Percentiles rank a stretch among this genome's conserved stretches.
phyloP scores from a whole-genome alignment of 1,140 invertebrate genomes.

The Hylyphantes graminicola region DNA sequence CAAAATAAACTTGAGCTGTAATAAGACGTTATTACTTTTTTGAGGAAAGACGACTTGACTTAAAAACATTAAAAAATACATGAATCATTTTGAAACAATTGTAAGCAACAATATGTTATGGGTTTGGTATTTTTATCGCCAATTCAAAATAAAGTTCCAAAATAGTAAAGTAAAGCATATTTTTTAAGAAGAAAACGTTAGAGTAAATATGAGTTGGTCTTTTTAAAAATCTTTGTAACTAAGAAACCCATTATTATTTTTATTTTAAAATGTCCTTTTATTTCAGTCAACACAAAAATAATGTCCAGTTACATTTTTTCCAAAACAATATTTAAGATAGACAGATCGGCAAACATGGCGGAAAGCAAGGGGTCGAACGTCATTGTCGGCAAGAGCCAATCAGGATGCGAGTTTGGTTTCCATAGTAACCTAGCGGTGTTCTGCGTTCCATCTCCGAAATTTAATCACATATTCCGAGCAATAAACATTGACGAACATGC shows the following conservation, averaged over 20 bases:
- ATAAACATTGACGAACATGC: slow-evolving; percentile 59
- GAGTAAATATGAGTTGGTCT: too few relatives aligned
- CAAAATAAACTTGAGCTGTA: slow-evolving; percentile 43
- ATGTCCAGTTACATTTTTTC: too few relatives aligned
- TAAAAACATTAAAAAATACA: slow-evolving; percentile 39
- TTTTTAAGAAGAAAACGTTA: too few relatives aligned
- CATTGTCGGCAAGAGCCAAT: slow-evolving; percentile 55
- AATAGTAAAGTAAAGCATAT: too few relatives aligned
- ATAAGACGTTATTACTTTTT: slow-evolving; percentile 57
- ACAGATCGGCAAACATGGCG: slow-evolving; percentile 56
- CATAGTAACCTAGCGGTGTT: slow-evolving; percentile 42
- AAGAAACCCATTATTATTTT: too few relatives aligned
- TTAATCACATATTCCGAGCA: slow-evolving; percentile 58
- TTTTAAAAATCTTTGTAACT: too few relatives aligned
- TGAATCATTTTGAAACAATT: neutral
- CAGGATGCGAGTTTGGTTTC: slow-evolving; percentile 44
- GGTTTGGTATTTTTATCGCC: too few relatives aligned
- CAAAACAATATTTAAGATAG: slow-evolving; percentile 24
- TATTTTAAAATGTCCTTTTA: too few relatives aligned
- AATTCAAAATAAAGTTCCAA: too few relatives aligned
- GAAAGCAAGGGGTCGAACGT: slow-evolving; percentile 59
- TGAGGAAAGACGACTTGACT: slow-evolving; percentile 9
- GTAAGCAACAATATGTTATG: too few relatives aligned
- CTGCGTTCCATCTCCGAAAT: slow-evolving; percentile 50
- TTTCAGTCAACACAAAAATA: too few relatives aligned